Evolutionary conservation across 2,888 invertebrate species (phyloP), one percentile per base, ranked within the genome.

Genomic region (Coronaproctus castanopsis): DNA sequence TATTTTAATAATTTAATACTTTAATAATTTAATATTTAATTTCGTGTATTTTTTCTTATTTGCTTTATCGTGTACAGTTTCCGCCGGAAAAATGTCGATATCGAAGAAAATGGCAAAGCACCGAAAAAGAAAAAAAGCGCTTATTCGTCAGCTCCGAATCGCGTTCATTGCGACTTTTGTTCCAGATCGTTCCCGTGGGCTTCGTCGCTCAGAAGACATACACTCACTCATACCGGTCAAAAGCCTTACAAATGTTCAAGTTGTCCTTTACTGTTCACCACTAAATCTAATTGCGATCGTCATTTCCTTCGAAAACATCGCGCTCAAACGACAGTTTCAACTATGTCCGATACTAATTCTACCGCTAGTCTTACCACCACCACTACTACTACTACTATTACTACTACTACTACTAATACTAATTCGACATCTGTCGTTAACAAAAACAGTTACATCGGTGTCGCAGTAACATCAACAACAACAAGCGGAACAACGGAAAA

Each of bases 151-250:
- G 93, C 93, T 0, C 93, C 95, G 0, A 93, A 95, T 71, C 80
- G 93, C 22, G 90, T 95, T 1, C 83, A 85, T 55, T 96, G 96
- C 67, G 91, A 91, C 0, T 92, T 88, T 69, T 96, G 96, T 72
- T 82, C 85, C 67, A 80, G 95, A 51, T 89, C 90, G 70, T 96
- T 96, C 72, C 95, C 96, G 0, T 96, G 96, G 96, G 87, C 89
- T 0, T 93, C 92, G 24, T 95, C 93, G 0, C 76, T 96, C 23
- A 81, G 92, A n/a, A 80, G 96, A 10, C 96, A 96, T 71, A 87
- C 96, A 49, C 74, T 91, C 3, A 96, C 96, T 0, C 96, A 96
- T 71, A 96, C 95, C 0, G 92, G 87, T 1, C 93, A 95, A 70
- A 96, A 96, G 69, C 96, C 96, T 0, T 96, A 86, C 75, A 90